Evolutionary conservation across 2,113 vertebrate genomes (phyloP).

Genomic region (Piliocolobus tephrosceles): DNA sequence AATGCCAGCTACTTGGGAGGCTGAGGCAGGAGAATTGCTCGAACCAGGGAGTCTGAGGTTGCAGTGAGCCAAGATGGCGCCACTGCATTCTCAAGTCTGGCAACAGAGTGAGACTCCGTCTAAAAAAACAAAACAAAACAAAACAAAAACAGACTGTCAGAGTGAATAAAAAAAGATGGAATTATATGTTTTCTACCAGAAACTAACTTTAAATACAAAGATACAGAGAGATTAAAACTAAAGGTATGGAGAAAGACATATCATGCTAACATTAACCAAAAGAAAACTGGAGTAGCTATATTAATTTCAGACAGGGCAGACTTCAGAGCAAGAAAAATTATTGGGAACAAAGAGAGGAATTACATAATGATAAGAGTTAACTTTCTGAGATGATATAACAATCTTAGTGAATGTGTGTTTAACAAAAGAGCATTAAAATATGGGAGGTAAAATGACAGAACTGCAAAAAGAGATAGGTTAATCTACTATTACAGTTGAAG

Average conservation of each 20-base stretch:
- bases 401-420: neutral
- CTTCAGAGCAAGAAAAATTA: neutral
- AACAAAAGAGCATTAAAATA: neutral
- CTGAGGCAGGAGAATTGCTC: too few relatives aligned
- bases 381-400: neutral
- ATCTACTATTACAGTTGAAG: neutral
- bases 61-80: too few relatives aligned
- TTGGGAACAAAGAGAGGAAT: neutral
- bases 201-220: neutral
- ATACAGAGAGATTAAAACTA: neutral
- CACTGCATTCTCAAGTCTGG: too few relatives aligned
- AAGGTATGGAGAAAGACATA: neutral
- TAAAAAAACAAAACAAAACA: too few relatives aligned
- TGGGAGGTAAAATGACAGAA: neutral
- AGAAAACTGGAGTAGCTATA: neutral
- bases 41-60: too few relatives aligned
- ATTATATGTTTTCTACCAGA: neutral
- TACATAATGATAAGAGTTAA: neutral
- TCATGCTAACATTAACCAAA: neutral
- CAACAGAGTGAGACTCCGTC: too few relatives aligned
- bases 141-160: neutral
- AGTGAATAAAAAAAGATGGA: neutral
- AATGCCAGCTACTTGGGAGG: too few relatives aligned
- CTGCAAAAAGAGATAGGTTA: neutral
- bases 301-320: neutral